Base-by-base conservation (phyloP, 2,113 vertebrate species). In the Lethenteron reissneri region DNA sequence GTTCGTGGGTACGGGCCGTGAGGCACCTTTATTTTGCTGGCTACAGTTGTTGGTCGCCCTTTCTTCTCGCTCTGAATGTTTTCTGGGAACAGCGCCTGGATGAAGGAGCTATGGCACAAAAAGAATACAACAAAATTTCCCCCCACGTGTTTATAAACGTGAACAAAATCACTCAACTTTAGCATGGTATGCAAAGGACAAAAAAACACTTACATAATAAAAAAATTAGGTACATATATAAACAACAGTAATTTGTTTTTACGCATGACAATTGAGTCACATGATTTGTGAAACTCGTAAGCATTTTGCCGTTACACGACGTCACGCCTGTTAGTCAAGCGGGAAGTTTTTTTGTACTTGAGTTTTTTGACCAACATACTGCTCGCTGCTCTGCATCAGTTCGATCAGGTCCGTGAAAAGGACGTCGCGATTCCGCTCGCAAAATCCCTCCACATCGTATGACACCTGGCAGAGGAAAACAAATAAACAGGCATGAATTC, bases 331-430 rank as follows among this genome's bases (percentile, higher is more conserved):
- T 41, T 41, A 41, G 41, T 41, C 41, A 41, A 41, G 41, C 41
- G 6, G 41, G 41, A 7, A 6, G 41, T 41, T 6, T 41, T 41
- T 41, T 41, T 41, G 41, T 41, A 41, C 41, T 41, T 41, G 41
- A 41, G 41, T 41, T 41, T 41, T 41, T 41, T 41, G 41, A 41
- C 41, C 41, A 41, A 86, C 92, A 86, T 81, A 99, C 94, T 86
- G 84, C 77, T 97, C 87, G 77, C 92, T 97, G 86, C 90, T 95
- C 78, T 99, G 94, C 94, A 99, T 95, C 76, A 99, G 80, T 76
- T 97, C 94, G 15, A 99, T 95, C 79, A 99, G 83, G 80, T 99
- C 94, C 76, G 76, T 91, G 76, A 97, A 99, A 70, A 99, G 87
- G 71, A 99, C 94, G 57, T 99, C 94, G 70, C 92, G 83, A 81